A percentile compares a stretch with the other conserved stretches of the same genome.
Conservation (phyloP, 2,888 invertebrate genomes). For the Dynastes hyllus region DNA sequence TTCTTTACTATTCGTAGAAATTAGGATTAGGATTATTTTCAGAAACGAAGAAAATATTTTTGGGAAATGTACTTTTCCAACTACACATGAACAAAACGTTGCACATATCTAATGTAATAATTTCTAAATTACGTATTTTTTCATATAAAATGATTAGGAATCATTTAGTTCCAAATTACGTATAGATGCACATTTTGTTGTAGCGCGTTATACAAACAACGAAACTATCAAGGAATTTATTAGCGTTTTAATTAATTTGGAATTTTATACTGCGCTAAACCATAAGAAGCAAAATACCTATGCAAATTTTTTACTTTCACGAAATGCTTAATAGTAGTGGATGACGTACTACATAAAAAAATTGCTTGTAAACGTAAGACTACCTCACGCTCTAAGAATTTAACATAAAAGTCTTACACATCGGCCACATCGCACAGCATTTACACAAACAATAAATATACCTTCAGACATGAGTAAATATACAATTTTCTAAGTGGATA, state of each 20-base stretch:
- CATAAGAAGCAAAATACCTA: conserved; percentile 23
- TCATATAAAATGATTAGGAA: too few species aligned
- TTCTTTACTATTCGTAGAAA: too few species aligned
- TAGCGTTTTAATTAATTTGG: neutral
- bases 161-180: too few species aligned
- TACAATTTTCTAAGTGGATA: too few species aligned
- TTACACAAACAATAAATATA: neutral
- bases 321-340: neutral
- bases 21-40: too few species aligned
- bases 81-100: too few species aligned
- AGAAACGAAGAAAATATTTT: too few species aligned
- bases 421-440: neutral
- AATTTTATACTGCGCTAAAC: neutral
- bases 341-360: neutral
- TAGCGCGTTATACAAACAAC: neutral
- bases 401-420: neutral
- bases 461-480: too few species aligned
- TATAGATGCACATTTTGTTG: neutral
- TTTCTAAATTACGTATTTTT: too few species aligned
- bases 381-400: conserved; percentile 9
- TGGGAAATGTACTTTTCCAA: too few species aligned
- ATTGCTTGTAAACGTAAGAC: neutral
- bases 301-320: conserved; percentile 28
- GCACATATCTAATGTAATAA: too few species aligned
- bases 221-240: too few species aligned